A percentile compares a stretch with the other conserved stretches of the same genome.
Conservation (phyloP, 2,113 vertebrate genomes). For the Ivindomyrus marchei region DNA sequence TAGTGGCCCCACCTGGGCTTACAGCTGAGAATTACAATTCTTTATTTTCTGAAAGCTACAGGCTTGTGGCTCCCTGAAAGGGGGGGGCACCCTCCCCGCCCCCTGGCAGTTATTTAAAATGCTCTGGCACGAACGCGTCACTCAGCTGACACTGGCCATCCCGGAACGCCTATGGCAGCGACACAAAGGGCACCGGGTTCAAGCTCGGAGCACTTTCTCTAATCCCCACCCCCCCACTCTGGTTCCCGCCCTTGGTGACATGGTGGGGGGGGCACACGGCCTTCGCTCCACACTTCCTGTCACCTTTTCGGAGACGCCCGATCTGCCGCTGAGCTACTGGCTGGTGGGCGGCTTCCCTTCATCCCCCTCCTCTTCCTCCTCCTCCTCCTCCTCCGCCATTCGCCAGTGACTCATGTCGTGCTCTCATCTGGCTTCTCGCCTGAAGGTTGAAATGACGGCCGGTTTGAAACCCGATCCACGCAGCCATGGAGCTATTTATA, state of each 20-base stretch:
- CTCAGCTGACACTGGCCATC: neutral
- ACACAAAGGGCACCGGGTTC: neutral
- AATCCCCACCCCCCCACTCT: neutral
- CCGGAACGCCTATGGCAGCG: neutral
- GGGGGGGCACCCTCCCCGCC: neutral
- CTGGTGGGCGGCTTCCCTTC: neutral
- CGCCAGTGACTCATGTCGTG: neutral
- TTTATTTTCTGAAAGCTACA: neutral
- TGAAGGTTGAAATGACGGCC: conserved; percentile 3
- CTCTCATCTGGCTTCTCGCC: neutral
- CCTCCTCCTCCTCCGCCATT: neutral
- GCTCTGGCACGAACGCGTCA: neutral
- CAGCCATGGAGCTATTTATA: conserved; percentile 4
- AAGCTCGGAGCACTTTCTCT: neutral
- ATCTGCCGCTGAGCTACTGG: neutral
- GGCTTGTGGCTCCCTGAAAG: neutral
- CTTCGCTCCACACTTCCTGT: neutral
- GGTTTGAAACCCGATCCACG: neutral
- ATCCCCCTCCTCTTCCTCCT: neutral
- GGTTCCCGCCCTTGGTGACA: neutral
- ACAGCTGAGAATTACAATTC: neutral
- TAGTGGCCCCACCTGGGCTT: neutral
- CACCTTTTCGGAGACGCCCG: neutral
- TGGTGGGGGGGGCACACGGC: neutral
- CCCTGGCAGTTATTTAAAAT: neutral